Evolutionary conservation across 2,797 vertebrate species (phyloP).

Genomic region (Acipenser transmontanus): DNA sequence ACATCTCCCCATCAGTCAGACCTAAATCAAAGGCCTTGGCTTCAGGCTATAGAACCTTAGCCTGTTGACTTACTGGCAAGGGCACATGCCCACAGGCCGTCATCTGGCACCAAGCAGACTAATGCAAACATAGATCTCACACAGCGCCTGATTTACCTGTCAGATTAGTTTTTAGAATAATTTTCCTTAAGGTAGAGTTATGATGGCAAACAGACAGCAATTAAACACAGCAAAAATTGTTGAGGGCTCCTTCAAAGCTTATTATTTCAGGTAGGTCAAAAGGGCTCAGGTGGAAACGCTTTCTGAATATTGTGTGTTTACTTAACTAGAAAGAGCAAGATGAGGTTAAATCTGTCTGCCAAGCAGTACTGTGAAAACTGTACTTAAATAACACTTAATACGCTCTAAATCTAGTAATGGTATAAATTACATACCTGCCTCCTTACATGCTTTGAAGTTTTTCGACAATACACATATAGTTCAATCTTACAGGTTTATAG

Average conservation of each 20-base stretch:
- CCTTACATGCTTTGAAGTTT: no score
- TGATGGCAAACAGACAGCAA: conserved; percentile 50
- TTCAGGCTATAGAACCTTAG: conserved; percentile 54
- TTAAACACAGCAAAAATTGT: conserved; percentile 50
- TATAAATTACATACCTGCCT: no score
- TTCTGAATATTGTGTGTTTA: conserved; percentile 46
- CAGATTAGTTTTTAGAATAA: conserved; percentile 41
- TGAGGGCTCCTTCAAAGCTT: conserved; percentile 45
- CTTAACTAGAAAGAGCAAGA: conserved; percentile 10
- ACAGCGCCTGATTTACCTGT: conserved; percentile 36
- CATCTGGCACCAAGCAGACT: conserved; percentile 34
- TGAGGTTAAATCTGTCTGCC: no score
- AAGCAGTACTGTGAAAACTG: no score
- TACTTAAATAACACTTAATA: no score
- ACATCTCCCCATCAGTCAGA: conserved; percentile 55
- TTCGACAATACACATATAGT: no score
- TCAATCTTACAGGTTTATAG: no score
- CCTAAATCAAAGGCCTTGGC: conserved; percentile 60
- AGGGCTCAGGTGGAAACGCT: conserved; percentile 47
- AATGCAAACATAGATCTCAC: conserved; percentile 45
- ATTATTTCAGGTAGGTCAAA: conserved; percentile 46
- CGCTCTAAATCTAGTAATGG: no score
- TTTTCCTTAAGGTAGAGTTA: conserved; percentile 45
- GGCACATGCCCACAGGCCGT: conserved; percentile 30
- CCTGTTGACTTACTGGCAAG: conserved; percentile 67